Evolutionary conservation across 2,113 vertebrate genomes (phyloP), one percentile per base, ranked within the genome.

Genomic region (Vicugna pacos): DNA sequence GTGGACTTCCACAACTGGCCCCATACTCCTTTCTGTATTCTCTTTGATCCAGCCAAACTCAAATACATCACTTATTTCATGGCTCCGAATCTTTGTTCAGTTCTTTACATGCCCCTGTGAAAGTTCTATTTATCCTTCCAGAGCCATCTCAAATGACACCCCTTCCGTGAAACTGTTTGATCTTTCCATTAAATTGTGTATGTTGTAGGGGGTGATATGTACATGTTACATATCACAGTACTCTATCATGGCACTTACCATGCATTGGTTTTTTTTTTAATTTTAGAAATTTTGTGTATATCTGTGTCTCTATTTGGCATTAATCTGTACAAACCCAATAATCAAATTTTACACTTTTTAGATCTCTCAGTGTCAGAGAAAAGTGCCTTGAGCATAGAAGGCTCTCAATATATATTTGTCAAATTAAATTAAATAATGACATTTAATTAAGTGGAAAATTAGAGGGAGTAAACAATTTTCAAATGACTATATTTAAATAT

Each of bases 361-460:
- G 8, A 69, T 60, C 69, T 84, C 5, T 67, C 28, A 72, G 0
- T 91, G 30, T 54, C 46, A 60, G 76, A 84, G 19, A 38, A 88
- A 90, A 83, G 26, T 81, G 4, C 12, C 9, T 54, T 82, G 19
- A 3, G 35, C n/a, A 76, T 84, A 32, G 6, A 15, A 73, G 82
- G 19, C 9, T 48, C 16, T 96, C 38, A 95, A 20, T 76, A 81
- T 85, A 52, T 58, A 91, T 91, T 95, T 95, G 48, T 64, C 69
- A 93, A 92, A 77, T 89, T 89, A 79, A 73, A 80, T 89, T 70
- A 60, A 88, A n/a, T 67, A 58, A 38, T 19, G 0, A 0, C 65
- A 91, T 84, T 88, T 96, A 90, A 93, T 88, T 88, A 84, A 91
- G 75, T 54, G 62, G 52, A 75, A 79, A 81, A 85, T 85, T 81